Conservation (phyloP, 2,113 vertebrate species). For the Lophura nycthemera region DNA sequence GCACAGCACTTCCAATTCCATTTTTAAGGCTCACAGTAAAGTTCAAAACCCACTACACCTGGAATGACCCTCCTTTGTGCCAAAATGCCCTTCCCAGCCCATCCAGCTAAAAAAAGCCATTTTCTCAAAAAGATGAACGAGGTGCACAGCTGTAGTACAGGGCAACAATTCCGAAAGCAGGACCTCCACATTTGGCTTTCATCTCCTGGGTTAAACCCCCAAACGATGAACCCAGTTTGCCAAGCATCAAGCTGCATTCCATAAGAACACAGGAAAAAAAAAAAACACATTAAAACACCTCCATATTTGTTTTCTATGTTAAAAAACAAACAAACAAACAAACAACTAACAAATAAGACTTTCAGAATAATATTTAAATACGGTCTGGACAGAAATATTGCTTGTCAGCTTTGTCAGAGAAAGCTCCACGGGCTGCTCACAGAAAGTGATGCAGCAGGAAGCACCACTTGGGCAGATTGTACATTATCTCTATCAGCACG, state of each 20-base stretch:
- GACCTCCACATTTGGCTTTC: neutral
- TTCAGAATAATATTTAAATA: neutral
- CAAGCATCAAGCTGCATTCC: neutral
- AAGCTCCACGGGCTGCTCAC: neutral
- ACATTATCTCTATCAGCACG: neutral
- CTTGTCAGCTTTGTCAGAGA: neutral
- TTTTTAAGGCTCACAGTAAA: neutral
- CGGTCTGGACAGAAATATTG: neutral
- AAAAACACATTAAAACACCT: neutral
- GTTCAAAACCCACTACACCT: neutral
- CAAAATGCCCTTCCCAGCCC: neutral
- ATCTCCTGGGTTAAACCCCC: neutral
- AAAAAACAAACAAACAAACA: neutral
- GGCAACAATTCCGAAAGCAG: neutral
- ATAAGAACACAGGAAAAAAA: neutral
- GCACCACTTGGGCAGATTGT: neutral
- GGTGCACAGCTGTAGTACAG: neutral
- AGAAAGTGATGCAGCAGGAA: neutral
- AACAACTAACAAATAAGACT: neutral
- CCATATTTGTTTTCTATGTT: neutral
- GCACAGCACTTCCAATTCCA: neutral
- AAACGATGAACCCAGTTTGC: neutral
- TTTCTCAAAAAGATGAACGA: neutral
- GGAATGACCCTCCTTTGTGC: neutral
- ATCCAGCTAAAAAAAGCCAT: neutral